Percentiles rank a stretch among this genome's conserved stretches.
Conservation (phyloP, 2,113 vertebrate genomes). For the Dendropsophus ebraccatus region DNA sequence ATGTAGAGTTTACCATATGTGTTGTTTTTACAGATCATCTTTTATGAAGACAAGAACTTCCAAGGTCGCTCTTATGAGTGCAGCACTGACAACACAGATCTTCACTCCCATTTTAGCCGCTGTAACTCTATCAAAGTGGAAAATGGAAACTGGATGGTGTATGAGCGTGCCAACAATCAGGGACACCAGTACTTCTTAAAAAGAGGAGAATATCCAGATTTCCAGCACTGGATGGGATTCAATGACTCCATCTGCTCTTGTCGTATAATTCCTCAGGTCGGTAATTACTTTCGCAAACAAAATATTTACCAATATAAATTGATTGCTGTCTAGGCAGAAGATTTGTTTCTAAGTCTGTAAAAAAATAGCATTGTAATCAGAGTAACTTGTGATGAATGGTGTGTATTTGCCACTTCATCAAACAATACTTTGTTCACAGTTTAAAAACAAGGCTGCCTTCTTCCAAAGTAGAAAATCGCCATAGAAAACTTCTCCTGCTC, state of each 20-base stretch:
- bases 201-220: slow-evolving; percentile 86
- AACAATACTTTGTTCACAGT: no score
- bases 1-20: not conserved
- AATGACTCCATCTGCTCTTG: slow-evolving; percentile 90
- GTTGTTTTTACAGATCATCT: slow-evolving; percentile 77
- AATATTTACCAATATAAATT: not conserved
- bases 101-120: slow-evolving; percentile 83
- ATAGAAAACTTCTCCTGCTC: no score
- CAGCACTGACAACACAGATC: slow-evolving; percentile 84
- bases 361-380: no score
- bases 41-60: slow-evolving; percentile 90
- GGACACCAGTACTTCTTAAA: slow-evolving; percentile 88
- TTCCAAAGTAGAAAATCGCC: no score
- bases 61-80: slow-evolving; percentile 88
- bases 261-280: slow-evolving; percentile 78
- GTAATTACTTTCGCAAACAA: slow-evolving; percentile 29
- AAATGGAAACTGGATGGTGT: slow-evolving; percentile 88
- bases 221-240: slow-evolving; percentile 88
- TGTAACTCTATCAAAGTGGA: slow-evolving; percentile 93
- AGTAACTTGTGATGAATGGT: no score
- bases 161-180: slow-evolving; percentile 84
- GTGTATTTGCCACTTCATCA: no score
- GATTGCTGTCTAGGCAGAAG: not conserved
- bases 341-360: no score
- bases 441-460: no score